Evolutionary conservation across 1,140 invertebrate genomes (phyloP).

Genomic region (Nasonia longicornis): DNA sequence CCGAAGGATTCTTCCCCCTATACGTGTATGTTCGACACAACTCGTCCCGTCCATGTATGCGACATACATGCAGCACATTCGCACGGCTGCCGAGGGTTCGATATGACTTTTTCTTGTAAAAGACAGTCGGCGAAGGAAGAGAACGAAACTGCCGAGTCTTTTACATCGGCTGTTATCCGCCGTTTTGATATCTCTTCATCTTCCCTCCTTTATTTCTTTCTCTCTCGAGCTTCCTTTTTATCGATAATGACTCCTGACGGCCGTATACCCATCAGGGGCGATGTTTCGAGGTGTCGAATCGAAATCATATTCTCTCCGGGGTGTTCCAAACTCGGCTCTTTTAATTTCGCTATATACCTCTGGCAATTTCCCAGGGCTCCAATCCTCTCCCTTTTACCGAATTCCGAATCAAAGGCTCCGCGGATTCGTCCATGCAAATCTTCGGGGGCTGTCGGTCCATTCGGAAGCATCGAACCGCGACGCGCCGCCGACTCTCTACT

Average conservation of each 20-base stretch:
- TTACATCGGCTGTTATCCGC: not conserved
- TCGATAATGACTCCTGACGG: not conserved
- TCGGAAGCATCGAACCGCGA: constrained; percentile 21
- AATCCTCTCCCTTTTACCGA: not conserved
- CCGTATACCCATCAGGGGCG: not conserved
- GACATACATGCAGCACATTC: constrained; percentile 14
- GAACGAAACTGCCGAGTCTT: not conserved
- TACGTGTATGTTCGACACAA: not conserved
- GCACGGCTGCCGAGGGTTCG: constrained; percentile 12
- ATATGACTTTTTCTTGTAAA: constrained; percentile 42
- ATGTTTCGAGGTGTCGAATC: not conserved
- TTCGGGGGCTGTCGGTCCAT: not conserved
- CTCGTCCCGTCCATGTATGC: not conserved
- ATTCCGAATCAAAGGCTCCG: constrained; percentile 1
- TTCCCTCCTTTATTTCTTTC: not conserved
- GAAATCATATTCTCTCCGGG: not conserved
- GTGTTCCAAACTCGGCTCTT: not conserved
- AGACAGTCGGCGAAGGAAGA: not conserved
- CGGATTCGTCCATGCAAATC: constrained; percentile 38
- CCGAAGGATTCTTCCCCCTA: constrained; percentile 21
- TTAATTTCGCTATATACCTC: not conserved
- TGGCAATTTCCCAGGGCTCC: not conserved
- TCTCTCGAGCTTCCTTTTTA: not conserved
- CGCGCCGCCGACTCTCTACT: constrained; percentile 15
- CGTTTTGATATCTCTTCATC: constrained; percentile 5